These are phyloP conservation scores for Aldrovandia affinis DNA, from an alignment of 2,797 vertebrate genomes.

Conservation along the genomic window DNA sequence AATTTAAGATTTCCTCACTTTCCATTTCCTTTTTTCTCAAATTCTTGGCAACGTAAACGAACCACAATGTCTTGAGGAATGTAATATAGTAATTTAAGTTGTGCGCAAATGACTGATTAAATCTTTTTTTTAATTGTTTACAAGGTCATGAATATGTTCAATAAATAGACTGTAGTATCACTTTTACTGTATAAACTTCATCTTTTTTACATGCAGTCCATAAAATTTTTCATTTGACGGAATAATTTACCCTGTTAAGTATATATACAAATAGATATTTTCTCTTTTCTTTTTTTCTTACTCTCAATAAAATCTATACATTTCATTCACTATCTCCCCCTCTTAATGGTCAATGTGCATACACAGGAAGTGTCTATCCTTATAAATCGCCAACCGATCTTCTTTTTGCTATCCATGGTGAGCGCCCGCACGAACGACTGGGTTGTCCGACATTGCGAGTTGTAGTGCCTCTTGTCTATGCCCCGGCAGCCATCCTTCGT, in stretches of 20 bases:
- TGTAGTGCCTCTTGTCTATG: slow-evolving; percentile 99
- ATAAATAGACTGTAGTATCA: slow-evolving; percentile 99
- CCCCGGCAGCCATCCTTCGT: slow-evolving; percentile 98
- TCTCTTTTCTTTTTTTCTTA: slow-evolving; percentile 89
- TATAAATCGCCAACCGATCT: slow-evolving; percentile 99
- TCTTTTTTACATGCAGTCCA: slow-evolving; percentile 99
- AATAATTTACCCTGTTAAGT: slow-evolving; percentile 99
- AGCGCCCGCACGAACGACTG: slow-evolving; percentile 98
- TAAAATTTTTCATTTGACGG: slow-evolving; percentile 99
- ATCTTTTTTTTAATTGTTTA: slow-evolving; percentile 90
- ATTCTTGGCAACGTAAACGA: slow-evolving; percentile 99
- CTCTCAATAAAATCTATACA: slow-evolving; percentile 99
- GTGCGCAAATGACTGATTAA: slow-evolving; percentile 94
- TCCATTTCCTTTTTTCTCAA: slow-evolving; percentile 82
- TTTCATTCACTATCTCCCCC: slow-evolving; percentile 98
- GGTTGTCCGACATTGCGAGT: slow-evolving; percentile 99
- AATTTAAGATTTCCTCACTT: slow-evolving; percentile 64
- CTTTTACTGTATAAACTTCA: slow-evolving; percentile 99
- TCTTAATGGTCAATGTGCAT: slow-evolving; percentile 99
- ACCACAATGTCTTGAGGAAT: slow-evolving; percentile 97
- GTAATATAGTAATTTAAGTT: slow-evolving; percentile 95
- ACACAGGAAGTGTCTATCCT: slow-evolving; percentile 99
- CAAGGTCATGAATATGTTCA: slow-evolving; percentile 99
- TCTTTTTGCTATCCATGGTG: slow-evolving; percentile 99
- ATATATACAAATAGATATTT: slow-evolving; percentile 99